Percentiles rank a stretch among this genome's conserved stretches.
Evolutionary conservation across 2,113 vertebrate genomes (phyloP).

Genomic region (Labeo rohita): DNA sequence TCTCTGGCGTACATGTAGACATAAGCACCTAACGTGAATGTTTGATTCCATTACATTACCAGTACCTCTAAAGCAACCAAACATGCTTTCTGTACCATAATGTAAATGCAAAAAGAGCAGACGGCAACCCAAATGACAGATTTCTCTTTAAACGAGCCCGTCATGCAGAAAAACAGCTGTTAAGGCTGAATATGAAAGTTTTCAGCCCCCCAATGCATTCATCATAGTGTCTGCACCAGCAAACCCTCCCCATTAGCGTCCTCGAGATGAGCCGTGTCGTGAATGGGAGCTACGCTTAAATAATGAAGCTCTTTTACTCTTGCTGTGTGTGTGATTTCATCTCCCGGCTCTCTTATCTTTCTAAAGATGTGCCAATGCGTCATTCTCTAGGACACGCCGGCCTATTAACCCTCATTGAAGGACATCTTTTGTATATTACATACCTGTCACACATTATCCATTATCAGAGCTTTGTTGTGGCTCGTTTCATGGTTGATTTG

Average conservation of each 20-base stretch:
- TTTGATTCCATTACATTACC: not conserved
- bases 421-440: not conserved
- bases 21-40: not conserved
- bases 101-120: slow-evolving; percentile 54
- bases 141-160: slow-evolving; percentile 21
- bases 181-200: slow-evolving; percentile 33
- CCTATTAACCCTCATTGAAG: not conserved
- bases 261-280: slow-evolving; percentile 33
- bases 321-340: not conserved
- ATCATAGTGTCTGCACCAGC: slow-evolving; percentile 26
- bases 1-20: not conserved
- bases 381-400: not conserved
- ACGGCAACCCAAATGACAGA: slow-evolving; percentile 39
- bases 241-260: slow-evolving; percentile 18
- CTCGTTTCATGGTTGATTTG: not conserved
- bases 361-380: not conserved
- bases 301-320: slow-evolving; percentile 46
- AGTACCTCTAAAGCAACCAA: not conserved
- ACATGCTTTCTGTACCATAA: not conserved
- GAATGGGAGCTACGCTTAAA: slow-evolving; percentile 45
- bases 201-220: slow-evolving; percentile 20
- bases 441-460: not conserved
- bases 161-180: slow-evolving; percentile 43
- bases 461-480: not conserved
- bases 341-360: not conserved